Conservation (phyloP, 2,113 vertebrate genomes). For the Corythornis madagascariensis region DNA sequence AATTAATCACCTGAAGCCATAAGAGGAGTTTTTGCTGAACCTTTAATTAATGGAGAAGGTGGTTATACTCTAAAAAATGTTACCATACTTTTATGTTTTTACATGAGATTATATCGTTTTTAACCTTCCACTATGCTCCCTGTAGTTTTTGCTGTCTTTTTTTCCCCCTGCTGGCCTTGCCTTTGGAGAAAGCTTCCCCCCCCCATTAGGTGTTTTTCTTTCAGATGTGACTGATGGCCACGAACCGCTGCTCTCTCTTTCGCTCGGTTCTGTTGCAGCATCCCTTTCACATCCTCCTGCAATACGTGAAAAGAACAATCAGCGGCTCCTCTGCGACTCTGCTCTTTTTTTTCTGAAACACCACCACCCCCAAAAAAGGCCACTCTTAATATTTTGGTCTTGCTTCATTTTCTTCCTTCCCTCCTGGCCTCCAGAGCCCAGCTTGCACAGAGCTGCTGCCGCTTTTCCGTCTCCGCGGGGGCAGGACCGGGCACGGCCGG, state of each 20-base stretch:
- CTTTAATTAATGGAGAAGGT: background rate
- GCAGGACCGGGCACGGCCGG: background rate
- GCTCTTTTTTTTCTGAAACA: rapidly evolving
- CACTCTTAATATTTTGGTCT: background rate
- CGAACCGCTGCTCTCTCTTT: rapidly evolving
- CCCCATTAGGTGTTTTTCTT: background rate
- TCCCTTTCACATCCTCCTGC: background rate
- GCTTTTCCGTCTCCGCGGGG: no score
- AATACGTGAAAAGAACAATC: background rate
- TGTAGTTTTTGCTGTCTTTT: no score
- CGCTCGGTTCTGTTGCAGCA: rapidly evolving
- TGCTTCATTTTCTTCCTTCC: background rate
- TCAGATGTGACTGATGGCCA: rapidly evolving
- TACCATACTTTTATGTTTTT: background rate
- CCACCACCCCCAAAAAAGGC: no score
- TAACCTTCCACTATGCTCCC: background rate
- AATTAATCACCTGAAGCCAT: background rate
- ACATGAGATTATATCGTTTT: background rate
- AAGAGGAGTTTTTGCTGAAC: background rate
- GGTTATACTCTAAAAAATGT: background rate
- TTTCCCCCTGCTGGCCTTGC: background rate
- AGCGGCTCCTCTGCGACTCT: background rate
- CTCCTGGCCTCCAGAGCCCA: background rate
- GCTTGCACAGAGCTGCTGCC: no score
- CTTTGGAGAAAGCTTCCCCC: background rate